phyloP scores from a whole-genome alignment of 2,113 vertebrate genomes.

The Epinephelus cyanopodus region DNA sequence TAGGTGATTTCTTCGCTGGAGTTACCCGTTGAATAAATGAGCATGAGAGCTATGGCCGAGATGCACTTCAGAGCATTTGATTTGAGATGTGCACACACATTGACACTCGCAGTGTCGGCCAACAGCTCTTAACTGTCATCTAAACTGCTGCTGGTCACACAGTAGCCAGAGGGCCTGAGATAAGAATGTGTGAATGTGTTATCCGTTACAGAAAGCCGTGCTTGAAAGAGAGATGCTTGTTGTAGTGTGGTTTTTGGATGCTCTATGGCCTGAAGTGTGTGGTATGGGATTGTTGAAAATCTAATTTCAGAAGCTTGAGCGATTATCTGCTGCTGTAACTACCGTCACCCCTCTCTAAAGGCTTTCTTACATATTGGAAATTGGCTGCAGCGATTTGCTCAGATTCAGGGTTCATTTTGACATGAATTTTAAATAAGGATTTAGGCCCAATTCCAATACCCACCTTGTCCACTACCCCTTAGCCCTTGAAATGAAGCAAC shows the following conservation, averaged over 20 bases:
- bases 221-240: neutral
- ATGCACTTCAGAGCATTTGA: neutral
- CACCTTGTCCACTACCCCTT: too few relatives aligned
- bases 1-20: neutral
- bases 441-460: too few relatives aligned
- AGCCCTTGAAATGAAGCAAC: too few relatives aligned
- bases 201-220: neutral
- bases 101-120: neutral
- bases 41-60: neutral
- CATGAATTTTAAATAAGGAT: too few relatives aligned
- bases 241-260: neutral
- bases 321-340: neutral
- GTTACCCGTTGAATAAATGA: neutral
- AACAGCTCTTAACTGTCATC: conserved; percentile 34
- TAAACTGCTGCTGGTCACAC: conserved; percentile 18
- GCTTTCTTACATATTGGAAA: neutral
- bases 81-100: neutral
- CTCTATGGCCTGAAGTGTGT: neutral
- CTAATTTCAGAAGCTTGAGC: neutral
- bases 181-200: conserved; percentile 7
- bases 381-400: conserved; percentile 8
- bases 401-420: neutral
- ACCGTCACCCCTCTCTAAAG: neutral
- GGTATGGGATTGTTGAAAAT: neutral
- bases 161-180: neutral